These are phyloP conservation scores for Ctenomys sociabilis DNA, from an alignment of 2,113 vertebrate genomes.

Conservation along the genomic window DNA sequence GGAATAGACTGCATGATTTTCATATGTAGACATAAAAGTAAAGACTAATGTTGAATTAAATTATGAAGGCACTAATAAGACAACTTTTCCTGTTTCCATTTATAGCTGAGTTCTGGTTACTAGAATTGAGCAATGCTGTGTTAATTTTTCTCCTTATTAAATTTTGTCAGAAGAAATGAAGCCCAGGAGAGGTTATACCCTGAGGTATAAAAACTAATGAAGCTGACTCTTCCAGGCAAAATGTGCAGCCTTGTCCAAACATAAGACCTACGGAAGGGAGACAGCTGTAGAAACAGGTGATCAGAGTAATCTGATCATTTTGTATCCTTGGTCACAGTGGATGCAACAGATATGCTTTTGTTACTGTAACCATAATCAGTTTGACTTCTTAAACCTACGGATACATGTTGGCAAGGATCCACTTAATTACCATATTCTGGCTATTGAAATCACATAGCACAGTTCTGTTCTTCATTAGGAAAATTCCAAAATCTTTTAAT, in stretches of 20 bases:
- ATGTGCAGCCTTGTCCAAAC: not conserved
- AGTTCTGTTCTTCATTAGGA: not conserved
- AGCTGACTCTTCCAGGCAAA: not conserved
- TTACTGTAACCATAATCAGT: not conserved
- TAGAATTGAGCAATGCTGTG: slow-evolving; percentile 70
- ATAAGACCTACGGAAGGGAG: not conserved
- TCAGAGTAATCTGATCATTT: not conserved
- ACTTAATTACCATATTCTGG: not conserved
- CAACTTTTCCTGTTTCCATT: slow-evolving; percentile 56
- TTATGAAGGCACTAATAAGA: slow-evolving; percentile 42
- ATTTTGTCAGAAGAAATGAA: slow-evolving; percentile 73
- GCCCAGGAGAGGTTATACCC: slow-evolving; percentile 64
- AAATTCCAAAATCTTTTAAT: slow-evolving; percentile 32
- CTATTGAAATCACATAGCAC: not conserved
- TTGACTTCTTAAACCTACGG: not conserved
- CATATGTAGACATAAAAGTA: slow-evolving; percentile 35
- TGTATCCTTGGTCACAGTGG: not conserved
- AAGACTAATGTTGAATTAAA: slow-evolving; percentile 44
- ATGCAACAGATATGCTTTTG: not conserved
- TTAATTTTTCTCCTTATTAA: slow-evolving; percentile 78
- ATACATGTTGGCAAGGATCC: not conserved
- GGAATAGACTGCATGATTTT: slow-evolving; percentile 70
- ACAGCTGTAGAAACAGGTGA: not conserved
- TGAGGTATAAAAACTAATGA: slow-evolving; percentile 59
- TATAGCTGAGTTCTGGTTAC: slow-evolving; percentile 64